Evolutionary conservation across 53 echinoderm and acorn worm genomes (phyloP).

Genomic region (Temnopleurus reevesii): DNA sequence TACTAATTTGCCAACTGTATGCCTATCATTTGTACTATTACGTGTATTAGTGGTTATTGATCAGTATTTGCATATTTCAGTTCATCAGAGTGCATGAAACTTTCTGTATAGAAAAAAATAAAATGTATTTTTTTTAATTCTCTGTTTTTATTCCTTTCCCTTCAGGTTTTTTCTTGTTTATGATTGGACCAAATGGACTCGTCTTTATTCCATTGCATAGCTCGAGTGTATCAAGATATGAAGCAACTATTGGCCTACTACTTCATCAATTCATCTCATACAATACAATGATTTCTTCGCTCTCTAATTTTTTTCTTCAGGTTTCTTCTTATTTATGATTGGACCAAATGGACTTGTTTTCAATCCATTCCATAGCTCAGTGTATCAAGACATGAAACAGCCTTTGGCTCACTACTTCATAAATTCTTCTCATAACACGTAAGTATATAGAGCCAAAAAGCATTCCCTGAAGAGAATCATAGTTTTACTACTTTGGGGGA

Average conservation of each 20-base stretch:
- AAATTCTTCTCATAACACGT: slow-evolving; percentile 99
- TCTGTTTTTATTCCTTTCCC: not conserved
- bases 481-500: no score
- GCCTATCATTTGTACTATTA: no score
- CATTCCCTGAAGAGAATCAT: no score
- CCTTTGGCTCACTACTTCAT: slow-evolving; percentile 94
- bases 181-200: slow-evolving; percentile 88
- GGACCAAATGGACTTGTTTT: slow-evolving; percentile 86
- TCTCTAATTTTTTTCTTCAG: slow-evolving; percentile 59
- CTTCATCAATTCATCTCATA: slow-evolving; percentile 98
- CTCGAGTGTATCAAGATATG: slow-evolving; percentile 93
- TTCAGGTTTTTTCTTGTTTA: slow-evolving; percentile 88
- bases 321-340: slow-evolving; percentile 89
- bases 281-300: no score
- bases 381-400: slow-evolving; percentile 97
- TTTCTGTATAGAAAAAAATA: no score
- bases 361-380: slow-evolving; percentile 75
- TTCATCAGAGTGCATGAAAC: no score
- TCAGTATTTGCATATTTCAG: no score
- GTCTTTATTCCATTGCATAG: slow-evolving; percentile 82
- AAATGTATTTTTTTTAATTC: no score
- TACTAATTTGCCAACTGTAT: no score
- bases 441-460: slow-evolving; percentile 59
- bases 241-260: slow-evolving; percentile 89
- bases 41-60: no score